These are phyloP conservation scores for Pheosia gnoma DNA, from an alignment of 2,888 invertebrate genomes.

Conservation along the genomic window DNA sequence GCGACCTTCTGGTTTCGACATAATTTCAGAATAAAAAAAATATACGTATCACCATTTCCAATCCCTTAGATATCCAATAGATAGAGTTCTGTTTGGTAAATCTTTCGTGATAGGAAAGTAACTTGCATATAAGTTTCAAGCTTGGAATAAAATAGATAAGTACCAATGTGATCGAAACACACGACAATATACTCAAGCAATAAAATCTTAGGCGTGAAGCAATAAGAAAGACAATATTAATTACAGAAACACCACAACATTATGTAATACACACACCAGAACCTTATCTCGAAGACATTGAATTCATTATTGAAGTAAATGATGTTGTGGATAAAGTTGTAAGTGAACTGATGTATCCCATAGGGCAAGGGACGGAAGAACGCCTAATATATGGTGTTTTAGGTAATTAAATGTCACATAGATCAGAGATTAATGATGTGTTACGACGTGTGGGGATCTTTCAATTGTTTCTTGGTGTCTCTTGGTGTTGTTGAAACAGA, in stretches of 20 bases:
- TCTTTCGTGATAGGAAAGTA: too few species aligned
- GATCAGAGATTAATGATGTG: slow-evolving; percentile 83
- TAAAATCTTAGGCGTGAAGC: slow-evolving; percentile 84
- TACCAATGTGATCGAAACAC: background rate
- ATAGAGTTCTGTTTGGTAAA: too few species aligned
- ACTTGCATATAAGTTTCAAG: too few species aligned
- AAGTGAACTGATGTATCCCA: slow-evolving; percentile 49
- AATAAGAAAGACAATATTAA: slow-evolving; percentile 80
- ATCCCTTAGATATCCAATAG: too few species aligned
- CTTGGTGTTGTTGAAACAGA: slow-evolving; percentile 29
- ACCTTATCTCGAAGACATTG: slow-evolving; percentile 37
- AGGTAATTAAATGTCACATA: slow-evolving; percentile 84
- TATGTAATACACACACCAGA: slow-evolving; percentile 12
- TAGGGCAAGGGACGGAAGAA: slow-evolving; percentile 75
- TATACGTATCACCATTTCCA: too few species aligned
- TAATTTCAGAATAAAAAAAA: too few species aligned
- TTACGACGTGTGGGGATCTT: slow-evolving; percentile 65
- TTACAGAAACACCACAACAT: slow-evolving; percentile 50
- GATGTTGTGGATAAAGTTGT: slow-evolving; percentile 30
- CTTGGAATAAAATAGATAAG: too few species aligned
- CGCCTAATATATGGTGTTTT: slow-evolving; percentile 82
- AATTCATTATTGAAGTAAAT: slow-evolving; percentile 24
- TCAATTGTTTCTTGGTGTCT: slow-evolving; percentile 37
- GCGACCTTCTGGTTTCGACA: too few species aligned
- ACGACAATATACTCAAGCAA: slow-evolving; percentile 55